Evolutionary conservation across 1,140 invertebrate genomes (phyloP), one percentile per base, ranked within the genome.

Genomic region (Telenomus remus): DNA sequence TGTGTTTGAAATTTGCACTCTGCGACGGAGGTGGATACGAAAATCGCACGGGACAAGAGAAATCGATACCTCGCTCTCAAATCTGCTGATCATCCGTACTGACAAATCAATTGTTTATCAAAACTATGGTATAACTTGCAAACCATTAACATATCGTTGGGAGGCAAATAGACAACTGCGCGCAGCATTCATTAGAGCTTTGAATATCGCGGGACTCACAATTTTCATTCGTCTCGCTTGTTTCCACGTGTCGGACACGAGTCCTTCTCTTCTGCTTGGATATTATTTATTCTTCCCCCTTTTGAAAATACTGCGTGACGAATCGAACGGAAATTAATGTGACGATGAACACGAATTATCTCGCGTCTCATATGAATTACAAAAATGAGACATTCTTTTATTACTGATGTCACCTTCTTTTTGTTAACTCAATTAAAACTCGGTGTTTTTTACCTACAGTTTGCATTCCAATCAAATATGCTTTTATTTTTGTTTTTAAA

Each of bases 281-380:
- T 80, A 80, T 84, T 80, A 81, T 84, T 82, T 82, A 54, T 71
- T 61, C 59, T 50, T 50, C 27, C 6, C n/a, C 35, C 57, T 59
- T 54, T 15, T 12, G 63, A 63, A 49, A 51, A 53, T 13, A 48
- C 63, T 63, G 34, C 80, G 78, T 83, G 78, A 82, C 82, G 66
- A 85, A 86, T 84, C 68, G 79, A 78, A 44, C 83, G 83, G 82
- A 86, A 85, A 86, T 86, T 85, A 81, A 83, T 71, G 66, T 57
- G 61, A 71, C 56, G 66, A 37, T 63, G 39, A 44, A 33, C 35
- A 56, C 54, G 42, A 75, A 63, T 63, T 53, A 55, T 47, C 1
- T 39, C 37, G 19, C 19, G 3, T 37, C 27, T 55, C 43, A 27
- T 63, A 63, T 63, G 47, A 50, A 49, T 13, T 57, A 51, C 51